Percentiles rank a stretch among this genome's conserved stretches.
Evolutionary conservation across 2,888 invertebrate species (phyloP).

Genomic region (Lasioglossum villosulum): DNA sequence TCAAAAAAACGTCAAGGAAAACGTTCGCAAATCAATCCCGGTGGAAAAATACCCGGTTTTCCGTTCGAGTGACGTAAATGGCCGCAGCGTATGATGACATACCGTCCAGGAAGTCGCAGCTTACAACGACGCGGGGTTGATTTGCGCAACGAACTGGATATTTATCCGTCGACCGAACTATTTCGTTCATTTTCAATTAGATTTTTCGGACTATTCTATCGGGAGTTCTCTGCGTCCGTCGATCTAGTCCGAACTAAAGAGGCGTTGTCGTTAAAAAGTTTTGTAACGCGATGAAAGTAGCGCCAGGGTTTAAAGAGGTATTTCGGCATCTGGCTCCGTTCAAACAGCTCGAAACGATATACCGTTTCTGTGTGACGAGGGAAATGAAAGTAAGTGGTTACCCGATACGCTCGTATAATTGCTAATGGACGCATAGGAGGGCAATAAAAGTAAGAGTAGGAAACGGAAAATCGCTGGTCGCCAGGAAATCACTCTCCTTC

Average conservation of each 20-base stretch:
- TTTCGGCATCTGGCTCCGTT: slow-evolving; percentile 1
- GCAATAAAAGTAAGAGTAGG: slow-evolving; percentile 53
- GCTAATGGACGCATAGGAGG: slow-evolving; percentile 53
- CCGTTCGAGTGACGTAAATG: neutral
- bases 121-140: slow-evolving; percentile 1
- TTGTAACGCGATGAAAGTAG: slow-evolving; percentile 6
- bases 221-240: neutral
- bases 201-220: neutral
- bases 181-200: neutral
- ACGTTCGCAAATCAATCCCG: slow-evolving; percentile 17
- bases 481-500: slow-evolving; percentile 63
- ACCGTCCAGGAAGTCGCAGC: neutral
- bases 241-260: neutral
- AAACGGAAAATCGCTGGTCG: slow-evolving; percentile 58
- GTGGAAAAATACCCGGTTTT: slow-evolving; percentile 15
- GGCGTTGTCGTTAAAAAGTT: neutral
- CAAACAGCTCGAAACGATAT: slow-evolving; percentile 26
- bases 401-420: slow-evolving; percentile 43
- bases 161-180: neutral
- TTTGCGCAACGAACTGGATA: slow-evolving; percentile 10
- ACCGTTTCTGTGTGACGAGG: slow-evolving; percentile 21
- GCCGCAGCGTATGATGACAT: slow-evolving; percentile 1
- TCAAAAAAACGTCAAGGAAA: neutral
- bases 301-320: neutral
- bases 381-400: slow-evolving; percentile 47